Conservation (phyloP, 2,888 invertebrate genomes). For the Dioctria linearis region DNA sequence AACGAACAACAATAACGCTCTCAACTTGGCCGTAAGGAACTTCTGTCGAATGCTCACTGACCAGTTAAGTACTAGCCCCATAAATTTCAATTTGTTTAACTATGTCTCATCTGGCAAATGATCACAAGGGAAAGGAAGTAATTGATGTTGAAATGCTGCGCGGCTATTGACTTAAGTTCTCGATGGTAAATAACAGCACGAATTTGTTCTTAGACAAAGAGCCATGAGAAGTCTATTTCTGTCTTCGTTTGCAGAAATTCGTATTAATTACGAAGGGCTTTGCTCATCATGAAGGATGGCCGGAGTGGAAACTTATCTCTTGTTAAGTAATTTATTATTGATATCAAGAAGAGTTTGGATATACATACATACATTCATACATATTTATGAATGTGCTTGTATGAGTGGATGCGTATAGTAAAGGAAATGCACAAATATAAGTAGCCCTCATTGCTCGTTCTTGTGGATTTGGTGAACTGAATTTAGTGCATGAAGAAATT, state of each 20-base stretch:
- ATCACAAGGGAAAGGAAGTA: slow-evolving; percentile 40
- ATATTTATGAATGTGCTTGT: too few species aligned
- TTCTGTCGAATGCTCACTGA: slow-evolving; percentile 44
- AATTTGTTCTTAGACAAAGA: slow-evolving; percentile 1
- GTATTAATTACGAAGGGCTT: slow-evolving; percentile 37
- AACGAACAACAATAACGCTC: background rate
- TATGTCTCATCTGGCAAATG: slow-evolving; percentile 52
- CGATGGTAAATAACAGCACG: slow-evolving; percentile 38
- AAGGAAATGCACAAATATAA: too few species aligned
- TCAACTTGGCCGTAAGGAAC: slow-evolving; percentile 4
- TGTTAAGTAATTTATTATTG: slow-evolving; percentile 43
- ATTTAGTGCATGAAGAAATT: too few species aligned
- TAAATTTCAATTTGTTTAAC: slow-evolving; percentile 52
- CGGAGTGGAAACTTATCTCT: slow-evolving; percentile 30
- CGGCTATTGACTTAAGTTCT: slow-evolving; percentile 48
- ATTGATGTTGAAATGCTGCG: slow-evolving; percentile 49
- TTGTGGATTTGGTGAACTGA: too few species aligned
- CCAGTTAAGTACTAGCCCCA: slow-evolving; percentile 48
- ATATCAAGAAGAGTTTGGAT: slow-evolving; percentile 5
- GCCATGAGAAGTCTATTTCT: slow-evolving; percentile 31
- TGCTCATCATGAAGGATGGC: slow-evolving; percentile 9
- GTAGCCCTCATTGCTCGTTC: too few species aligned
- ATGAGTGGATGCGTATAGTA: too few species aligned
- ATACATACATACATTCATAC: too few species aligned
- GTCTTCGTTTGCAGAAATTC: slow-evolving; percentile 41